phyloP scores from a whole-genome alignment of 1,140 invertebrate species.

The Tetragnatha versicolor region DNA sequence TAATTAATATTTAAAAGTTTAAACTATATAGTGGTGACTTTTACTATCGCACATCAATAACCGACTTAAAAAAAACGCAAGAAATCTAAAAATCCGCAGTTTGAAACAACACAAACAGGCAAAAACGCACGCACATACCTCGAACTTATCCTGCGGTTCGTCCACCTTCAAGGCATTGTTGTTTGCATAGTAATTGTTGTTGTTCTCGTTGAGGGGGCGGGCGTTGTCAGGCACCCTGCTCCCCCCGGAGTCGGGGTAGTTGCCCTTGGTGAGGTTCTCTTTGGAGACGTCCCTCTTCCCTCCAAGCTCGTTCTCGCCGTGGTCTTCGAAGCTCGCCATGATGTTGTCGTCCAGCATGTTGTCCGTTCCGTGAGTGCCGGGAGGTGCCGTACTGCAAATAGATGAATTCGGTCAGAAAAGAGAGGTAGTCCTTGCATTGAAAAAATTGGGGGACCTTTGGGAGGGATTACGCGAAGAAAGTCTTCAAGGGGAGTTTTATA shows the following conservation, averaged over 20 bases:
- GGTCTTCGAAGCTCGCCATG: slow-evolving; percentile 68
- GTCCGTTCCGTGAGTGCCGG: slow-evolving; percentile 65
- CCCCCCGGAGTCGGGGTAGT: neutral
- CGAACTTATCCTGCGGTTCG: slow-evolving; percentile 18
- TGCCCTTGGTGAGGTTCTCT: slow-evolving; percentile 33
- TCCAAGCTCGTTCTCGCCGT: slow-evolving; percentile 72
- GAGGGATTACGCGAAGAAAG: too few relatives aligned
- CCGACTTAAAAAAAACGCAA: too few relatives aligned
- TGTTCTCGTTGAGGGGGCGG: slow-evolving; percentile 28
- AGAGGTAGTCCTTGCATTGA: too few relatives aligned
- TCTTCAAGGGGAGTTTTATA: too few relatives aligned
- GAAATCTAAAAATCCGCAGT: too few relatives aligned
- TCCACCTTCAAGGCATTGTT: slow-evolving; percentile 31
- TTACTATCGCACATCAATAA: too few relatives aligned
- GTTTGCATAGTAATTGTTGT: slow-evolving; percentile 47
- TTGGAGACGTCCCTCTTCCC: slow-evolving; percentile 29
- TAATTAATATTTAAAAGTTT: too few relatives aligned
- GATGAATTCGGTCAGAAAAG: neutral
- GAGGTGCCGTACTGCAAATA: slow-evolving; percentile 64
- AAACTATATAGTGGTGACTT: too few relatives aligned
- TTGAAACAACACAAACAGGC: too few relatives aligned
- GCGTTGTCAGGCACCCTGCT: slow-evolving; percentile 6
- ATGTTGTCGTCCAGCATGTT: slow-evolving; percentile 66
- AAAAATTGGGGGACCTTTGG: too few relatives aligned
- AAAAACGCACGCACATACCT: too few relatives aligned